Conservation (phyloP, 2,797 vertebrate species). For the Onychomys torridus region DNA sequence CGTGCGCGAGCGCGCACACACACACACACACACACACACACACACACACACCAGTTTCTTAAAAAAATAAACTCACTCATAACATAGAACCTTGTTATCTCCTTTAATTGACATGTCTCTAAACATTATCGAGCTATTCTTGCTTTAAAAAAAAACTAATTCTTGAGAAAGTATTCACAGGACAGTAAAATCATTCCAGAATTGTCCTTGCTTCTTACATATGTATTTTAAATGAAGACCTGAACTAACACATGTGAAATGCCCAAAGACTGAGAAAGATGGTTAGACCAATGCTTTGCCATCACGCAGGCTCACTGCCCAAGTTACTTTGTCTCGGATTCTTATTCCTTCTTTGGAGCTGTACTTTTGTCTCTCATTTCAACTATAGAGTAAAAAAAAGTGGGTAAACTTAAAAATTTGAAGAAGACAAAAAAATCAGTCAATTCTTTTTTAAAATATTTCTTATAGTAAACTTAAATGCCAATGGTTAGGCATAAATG, state of each 20-base stretch:
- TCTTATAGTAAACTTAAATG: background rate
- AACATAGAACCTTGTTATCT: background rate
- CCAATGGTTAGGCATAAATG: background rate
- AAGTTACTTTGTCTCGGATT: slow-evolving; percentile 44
- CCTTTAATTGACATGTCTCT: background rate
- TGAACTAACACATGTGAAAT: slow-evolving; percentile 6
- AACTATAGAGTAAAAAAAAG: background rate
- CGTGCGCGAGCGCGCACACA: too few species aligned
- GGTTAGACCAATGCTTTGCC: background rate
- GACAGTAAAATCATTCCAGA: slow-evolving; percentile 25
- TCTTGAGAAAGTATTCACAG: slow-evolving; percentile 27
- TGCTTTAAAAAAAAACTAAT: background rate
- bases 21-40: background rate
- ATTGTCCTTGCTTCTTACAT: background rate
- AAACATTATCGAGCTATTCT: background rate
- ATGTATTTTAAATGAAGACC: slow-evolving; percentile 27
- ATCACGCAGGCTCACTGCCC: background rate
- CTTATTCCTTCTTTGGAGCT: slow-evolving; percentile 31
- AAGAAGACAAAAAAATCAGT: background rate
- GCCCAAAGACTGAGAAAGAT: background rate
- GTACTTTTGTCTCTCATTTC: background rate
- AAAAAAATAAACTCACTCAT: background rate
- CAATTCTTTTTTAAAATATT: slow-evolving; percentile 29
- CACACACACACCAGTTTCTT: background rate
- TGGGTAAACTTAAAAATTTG: background rate